A percentile compares a stretch with the other conserved stretches of the same genome.
phyloP scores from a whole-genome alignment of 1,140 invertebrate genomes.

The Drosophila navojoa region DNA sequence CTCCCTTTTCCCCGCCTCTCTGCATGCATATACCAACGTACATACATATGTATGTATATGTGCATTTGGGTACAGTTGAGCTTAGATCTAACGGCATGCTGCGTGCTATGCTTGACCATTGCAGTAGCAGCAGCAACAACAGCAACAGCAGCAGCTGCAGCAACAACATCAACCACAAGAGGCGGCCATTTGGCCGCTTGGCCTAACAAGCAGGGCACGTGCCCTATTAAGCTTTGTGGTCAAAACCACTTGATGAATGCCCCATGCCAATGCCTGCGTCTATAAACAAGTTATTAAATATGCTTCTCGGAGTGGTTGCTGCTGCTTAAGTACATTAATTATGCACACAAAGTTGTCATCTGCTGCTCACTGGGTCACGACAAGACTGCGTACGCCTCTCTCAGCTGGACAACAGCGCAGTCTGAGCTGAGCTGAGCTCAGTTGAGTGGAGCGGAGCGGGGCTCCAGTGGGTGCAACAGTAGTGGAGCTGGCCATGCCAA shows the following conservation, averaged over 20 bases:
- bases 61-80: slow-evolving; percentile 63
- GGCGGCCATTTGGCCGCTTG: slow-evolving; percentile 46
- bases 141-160: not conserved
- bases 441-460: too few species aligned
- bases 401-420: not conserved
- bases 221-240: slow-evolving; percentile 65
- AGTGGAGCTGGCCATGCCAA: not conserved
- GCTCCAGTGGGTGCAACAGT: not conserved
- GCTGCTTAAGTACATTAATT: slow-evolving; percentile 68
- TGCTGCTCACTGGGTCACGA: slow-evolving; percentile 43
- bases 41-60: too few species aligned
- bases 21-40: not conserved
- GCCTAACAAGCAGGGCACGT: slow-evolving; percentile 64
- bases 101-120: slow-evolving; percentile 68
- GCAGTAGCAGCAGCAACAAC: not conserved
- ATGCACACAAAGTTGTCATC: slow-evolving; percentile 52
- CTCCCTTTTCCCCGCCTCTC: not conserved
- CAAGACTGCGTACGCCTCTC: slow-evolving; percentile 22
- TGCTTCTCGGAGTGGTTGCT: not conserved
- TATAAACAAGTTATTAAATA: slow-evolving; percentile 52
- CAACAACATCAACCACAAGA: slow-evolving; percentile 26
- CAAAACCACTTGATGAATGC: slow-evolving; percentile 43
- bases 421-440: too few species aligned
- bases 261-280: slow-evolving; percentile 8
- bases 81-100: slow-evolving; percentile 61